Percentiles rank a stretch among this genome's conserved stretches.
Conservation (phyloP, 2,113 vertebrate species). For the Ceyx margarethae region DNA sequence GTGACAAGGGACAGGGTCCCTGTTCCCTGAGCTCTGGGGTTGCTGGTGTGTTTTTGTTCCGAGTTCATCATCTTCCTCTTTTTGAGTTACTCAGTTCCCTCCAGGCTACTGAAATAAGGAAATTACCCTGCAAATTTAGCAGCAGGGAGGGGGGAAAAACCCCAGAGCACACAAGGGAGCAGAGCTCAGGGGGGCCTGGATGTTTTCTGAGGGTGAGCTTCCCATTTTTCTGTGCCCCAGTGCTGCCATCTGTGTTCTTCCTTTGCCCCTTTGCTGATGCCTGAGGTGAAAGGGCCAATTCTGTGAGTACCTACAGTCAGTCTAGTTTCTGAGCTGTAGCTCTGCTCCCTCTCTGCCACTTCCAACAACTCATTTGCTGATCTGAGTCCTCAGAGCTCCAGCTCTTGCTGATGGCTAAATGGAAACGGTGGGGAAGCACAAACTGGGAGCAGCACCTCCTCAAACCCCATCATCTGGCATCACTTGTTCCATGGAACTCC, state of each 20-base stretch:
- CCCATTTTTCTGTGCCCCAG: not conserved
- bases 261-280: not conserved
- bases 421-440: not conserved
- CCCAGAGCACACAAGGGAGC: not conserved
- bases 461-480: too few relatives aligned
- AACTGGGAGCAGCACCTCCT: not conserved
- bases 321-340: not conserved
- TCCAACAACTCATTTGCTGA: not conserved
- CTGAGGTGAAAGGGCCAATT: not conserved
- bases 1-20: not conserved
- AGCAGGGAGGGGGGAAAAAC: not conserved
- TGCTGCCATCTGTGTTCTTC: not conserved
- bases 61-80: not conserved
- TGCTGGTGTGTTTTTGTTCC: not conserved
- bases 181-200: not conserved
- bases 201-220: not conserved
- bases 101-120: not conserved
- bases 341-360: not conserved
- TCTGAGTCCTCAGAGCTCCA: not conserved
- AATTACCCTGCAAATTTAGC: not conserved
- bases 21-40: not conserved
- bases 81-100: not conserved
- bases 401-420: not conserved
- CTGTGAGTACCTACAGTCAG: not conserved
- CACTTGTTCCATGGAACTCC: not conserved